phyloP scores from a whole-genome alignment of 2,888 invertebrate species.

The Metallyticus violacea region DNA sequence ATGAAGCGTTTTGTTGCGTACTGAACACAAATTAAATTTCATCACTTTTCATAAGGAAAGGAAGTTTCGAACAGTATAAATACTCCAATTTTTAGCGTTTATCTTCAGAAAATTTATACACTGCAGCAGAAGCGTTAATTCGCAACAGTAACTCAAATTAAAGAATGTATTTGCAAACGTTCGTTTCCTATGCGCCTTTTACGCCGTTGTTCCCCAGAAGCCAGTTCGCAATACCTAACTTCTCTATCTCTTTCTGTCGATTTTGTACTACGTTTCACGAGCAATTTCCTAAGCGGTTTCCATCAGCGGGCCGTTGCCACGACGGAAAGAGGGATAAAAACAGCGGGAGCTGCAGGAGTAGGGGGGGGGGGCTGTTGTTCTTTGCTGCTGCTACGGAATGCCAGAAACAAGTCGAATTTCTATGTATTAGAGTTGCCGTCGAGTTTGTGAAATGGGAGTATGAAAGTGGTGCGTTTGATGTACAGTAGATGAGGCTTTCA shows the following conservation, averaged over 20 bases:
- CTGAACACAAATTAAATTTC: no score
- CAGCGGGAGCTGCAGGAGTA: no score
- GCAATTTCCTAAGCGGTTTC: conserved; percentile 13
- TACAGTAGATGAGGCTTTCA: background rate
- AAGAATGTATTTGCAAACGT: no score
- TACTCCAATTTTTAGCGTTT: no score
- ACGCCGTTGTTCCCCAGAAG: background rate
- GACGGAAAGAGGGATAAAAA: background rate
- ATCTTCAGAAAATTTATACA: no score
- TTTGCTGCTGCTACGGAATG: background rate
- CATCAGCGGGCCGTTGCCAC: background rate
- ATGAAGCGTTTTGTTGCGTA: background rate
- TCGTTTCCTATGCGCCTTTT: no score
- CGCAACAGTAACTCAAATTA: no score
- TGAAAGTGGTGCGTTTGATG: background rate
- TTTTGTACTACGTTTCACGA: background rate
- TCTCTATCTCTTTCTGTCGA: background rate
- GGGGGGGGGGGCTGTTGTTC: background rate
- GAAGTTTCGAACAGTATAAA: no score
- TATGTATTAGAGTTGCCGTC: background rate
- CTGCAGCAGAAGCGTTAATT: no score
- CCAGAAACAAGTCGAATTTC: background rate
- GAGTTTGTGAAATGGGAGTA: background rate
- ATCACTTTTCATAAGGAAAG: no score
- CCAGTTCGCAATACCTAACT: background rate